phyloP scores from a whole-genome alignment of 2,113 vertebrate species.

The Myrmophylax atrothorax region DNA sequence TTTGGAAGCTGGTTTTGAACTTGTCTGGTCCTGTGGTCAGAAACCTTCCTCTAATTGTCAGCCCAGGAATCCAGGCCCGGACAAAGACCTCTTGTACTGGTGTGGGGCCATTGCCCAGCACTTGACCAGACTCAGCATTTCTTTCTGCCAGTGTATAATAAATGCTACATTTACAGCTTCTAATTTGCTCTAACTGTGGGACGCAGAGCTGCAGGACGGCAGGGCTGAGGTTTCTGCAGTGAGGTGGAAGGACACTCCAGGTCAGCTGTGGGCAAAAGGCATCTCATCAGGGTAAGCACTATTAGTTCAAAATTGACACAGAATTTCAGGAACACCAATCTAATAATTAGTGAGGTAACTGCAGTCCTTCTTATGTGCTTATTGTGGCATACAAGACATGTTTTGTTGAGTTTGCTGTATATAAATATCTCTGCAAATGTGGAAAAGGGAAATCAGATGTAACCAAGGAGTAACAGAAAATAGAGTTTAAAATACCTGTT shows the following conservation, averaged over 20 bases:
- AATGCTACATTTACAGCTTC: background rate
- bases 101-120: background rate
- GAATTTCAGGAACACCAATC: background rate
- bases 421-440: background rate
- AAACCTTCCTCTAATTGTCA: constrained; percentile 17
- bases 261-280: background rate
- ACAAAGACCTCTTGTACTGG: background rate
- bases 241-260: background rate
- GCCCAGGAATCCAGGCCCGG: background rate
- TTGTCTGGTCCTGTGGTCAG: background rate
- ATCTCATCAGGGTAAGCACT: background rate
- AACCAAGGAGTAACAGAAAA: constrained; percentile 15
- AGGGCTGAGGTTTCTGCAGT: background rate
- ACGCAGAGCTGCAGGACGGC: background rate
- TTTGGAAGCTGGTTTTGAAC: constrained; percentile 17
- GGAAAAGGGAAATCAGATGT: constrained; percentile 6
- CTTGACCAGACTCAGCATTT: background rate
- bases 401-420: background rate
- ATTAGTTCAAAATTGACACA: background rate
- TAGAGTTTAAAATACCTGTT: constrained; percentile 23
- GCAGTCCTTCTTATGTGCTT: background rate
- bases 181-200: background rate
- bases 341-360: background rate
- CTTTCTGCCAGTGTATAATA: background rate
- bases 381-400: background rate